Conservation (phyloP, 2,113 vertebrate genomes). For the Burhinus oedicnemus region DNA sequence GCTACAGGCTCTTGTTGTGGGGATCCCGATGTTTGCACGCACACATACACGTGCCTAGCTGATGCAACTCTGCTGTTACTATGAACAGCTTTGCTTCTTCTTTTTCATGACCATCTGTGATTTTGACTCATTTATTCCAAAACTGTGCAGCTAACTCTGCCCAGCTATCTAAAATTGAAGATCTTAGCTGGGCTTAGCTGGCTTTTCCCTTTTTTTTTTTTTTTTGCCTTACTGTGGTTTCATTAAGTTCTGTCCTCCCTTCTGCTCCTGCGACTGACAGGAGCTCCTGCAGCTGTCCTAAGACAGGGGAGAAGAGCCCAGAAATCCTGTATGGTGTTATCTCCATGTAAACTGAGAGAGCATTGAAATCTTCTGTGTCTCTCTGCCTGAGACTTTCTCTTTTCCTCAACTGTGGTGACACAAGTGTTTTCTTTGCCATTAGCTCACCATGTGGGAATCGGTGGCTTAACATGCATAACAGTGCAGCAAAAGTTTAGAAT, state of each 20-base stretch:
- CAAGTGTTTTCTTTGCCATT: conserved; percentile 27
- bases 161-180: not conserved
- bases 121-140: conserved; percentile 45
- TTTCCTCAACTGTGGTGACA: not conserved
- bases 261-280: not conserved
- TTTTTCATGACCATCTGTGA: not conserved
- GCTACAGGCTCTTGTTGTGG: not conserved
- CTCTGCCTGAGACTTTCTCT: not conserved
- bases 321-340: not conserved
- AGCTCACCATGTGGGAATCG: not conserved
- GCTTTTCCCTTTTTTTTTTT: not conserved
- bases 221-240: not conserved
- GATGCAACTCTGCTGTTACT: not conserved
- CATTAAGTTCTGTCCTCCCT: not conserved
- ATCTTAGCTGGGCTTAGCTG: not conserved
- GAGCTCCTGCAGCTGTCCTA: not conserved
- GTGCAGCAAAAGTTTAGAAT: not conserved
- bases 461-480: conserved; percentile 24
- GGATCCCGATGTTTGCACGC: not conserved
- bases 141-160: not conserved
- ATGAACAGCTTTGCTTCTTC: conserved; percentile 17
- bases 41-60: not conserved
- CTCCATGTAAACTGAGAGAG: not conserved
- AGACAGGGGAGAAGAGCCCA: not conserved
- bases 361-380: not conserved